Evolutionary conservation across 2,113 vertebrate genomes (phyloP), one percentile per base, ranked within the genome.

Genomic region (Madoqua kirkii): DNA sequence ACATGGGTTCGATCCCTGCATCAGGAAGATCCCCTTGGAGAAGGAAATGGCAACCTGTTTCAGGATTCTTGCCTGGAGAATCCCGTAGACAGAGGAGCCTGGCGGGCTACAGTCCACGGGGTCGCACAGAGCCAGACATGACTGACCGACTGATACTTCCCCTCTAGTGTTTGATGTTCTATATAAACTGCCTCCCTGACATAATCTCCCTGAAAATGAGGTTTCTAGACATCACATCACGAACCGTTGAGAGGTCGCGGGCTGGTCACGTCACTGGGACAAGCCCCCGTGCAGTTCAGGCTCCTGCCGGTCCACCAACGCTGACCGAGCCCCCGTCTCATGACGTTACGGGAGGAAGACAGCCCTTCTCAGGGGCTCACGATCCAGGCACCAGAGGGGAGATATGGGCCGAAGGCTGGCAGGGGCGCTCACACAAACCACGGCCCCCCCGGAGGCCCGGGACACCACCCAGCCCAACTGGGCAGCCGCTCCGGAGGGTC

Each of bases 161-260:
- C 85, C 55, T 62, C 45, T 25, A 33, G 5, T 14, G 17, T n/a
- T 43, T 64, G 50, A 85, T 8, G 25, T 45, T 40, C 15, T 25
- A 12, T 0, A 11, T 54, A 3, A 78, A 64, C 21, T 55, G 85
- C 45, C 85, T 83, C 91, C 87, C 33, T 16, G 33, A 76, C 76
- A 89, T 36, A 21, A 43, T 21, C 85, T 76, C 87, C 82, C 33
- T 1, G 1, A 13, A 23, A 29, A 11, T 4, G 14, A 54, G 10
- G 50, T 27, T 55, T 27, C 23, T 13, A 17, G 12, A 54, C 59
- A 4, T 6, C 81, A 10, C 7, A 3, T 19, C 29, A 3, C 2
- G 2, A 82, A 14, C 7, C 0, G 1, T 12, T 62, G 25, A 27
- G 14, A 15, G 21, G 74, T 23, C 16, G 0, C 36, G 43, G 48